Evolutionary conservation across 1,140 invertebrate genomes (phyloP).

Genomic region (Drosophila bifasciata): DNA sequence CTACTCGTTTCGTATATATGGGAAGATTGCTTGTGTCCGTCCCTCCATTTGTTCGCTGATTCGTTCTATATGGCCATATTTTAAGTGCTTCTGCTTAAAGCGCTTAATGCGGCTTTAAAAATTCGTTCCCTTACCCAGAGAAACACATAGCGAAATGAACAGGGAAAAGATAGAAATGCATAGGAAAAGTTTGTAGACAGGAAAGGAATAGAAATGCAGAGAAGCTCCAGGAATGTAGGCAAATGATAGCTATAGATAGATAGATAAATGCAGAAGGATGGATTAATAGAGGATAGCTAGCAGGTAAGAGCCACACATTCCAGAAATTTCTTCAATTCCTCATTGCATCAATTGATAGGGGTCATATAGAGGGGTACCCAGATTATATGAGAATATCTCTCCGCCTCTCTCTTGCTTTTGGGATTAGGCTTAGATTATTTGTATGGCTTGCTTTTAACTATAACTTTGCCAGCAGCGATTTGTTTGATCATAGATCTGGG

Average conservation of each 20-base stretch:
- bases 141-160: neutral
- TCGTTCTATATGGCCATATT: conserved; percentile 73
- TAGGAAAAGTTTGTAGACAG: conserved; percentile 6
- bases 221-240: no score
- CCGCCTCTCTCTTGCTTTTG: no score
- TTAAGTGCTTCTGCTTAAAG: conserved; percentile 74
- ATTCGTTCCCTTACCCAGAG: conserved; percentile 38
- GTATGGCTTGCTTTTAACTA: no score
- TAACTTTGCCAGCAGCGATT: no score
- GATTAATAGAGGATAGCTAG: no score
- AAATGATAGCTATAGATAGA: no score
- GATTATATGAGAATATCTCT: neutral
- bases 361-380: neutral
- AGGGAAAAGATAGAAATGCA: no score
- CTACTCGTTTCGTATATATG: neutral
- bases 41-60: neutral
- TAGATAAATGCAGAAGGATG: no score
- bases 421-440: no score
- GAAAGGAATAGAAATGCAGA: no score
- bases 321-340: conserved; percentile 57
- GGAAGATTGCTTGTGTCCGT: neutral
- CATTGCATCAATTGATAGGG: conserved; percentile 19
- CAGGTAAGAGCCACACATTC: no score
- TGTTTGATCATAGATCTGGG: no score
- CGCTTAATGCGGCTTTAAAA: conserved; percentile 80